phyloP scores from a whole-genome alignment of 2,797 vertebrate genomes.

The Staurois parvus region DNA sequence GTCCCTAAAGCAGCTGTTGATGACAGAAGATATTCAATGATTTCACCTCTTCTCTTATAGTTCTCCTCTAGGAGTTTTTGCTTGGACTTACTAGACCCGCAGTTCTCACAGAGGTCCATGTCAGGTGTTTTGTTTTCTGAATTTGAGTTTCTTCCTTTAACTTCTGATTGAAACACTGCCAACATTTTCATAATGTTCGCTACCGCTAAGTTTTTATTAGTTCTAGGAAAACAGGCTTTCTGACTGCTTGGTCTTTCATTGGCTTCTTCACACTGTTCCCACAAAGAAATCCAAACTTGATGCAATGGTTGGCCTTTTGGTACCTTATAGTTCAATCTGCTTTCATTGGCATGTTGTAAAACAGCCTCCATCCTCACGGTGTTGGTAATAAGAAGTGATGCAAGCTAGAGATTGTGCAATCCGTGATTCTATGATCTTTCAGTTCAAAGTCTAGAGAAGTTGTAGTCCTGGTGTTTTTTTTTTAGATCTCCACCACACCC shows the following conservation, averaged over 20 bases:
- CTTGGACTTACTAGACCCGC: slow-evolving; percentile 5
- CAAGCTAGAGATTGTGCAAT: neutral
- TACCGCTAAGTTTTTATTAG: neutral
- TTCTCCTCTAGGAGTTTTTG: neutral
- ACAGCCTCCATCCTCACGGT: slow-evolving; percentile 37
- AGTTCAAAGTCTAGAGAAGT: neutral
- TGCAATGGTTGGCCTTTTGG: neutral
- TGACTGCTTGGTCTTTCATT: slow-evolving; percentile 4
- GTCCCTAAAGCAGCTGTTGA: neutral
- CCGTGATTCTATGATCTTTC: neutral
- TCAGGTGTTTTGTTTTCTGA: neutral
- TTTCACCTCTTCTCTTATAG: slow-evolving; percentile 19
- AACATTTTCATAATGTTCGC: slow-evolving; percentile 29
- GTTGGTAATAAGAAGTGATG: neutral
- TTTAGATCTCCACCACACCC: neutral
- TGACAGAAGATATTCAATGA: slow-evolving; percentile 4
- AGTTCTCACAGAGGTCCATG: neutral
- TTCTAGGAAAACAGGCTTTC: neutral
- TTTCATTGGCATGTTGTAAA: neutral
- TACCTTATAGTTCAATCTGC: slow-evolving; percentile 15
- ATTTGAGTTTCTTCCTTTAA: neutral
- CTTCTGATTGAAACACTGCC: slow-evolving; percentile 13
- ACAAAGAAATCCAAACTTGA: slow-evolving; percentile 29
- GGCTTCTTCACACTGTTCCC: slow-evolving; percentile 36
- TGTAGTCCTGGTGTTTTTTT: neutral